phyloP scores from a whole-genome alignment of 1,140 invertebrate species.

The Hylaeus volcanicus region DNA sequence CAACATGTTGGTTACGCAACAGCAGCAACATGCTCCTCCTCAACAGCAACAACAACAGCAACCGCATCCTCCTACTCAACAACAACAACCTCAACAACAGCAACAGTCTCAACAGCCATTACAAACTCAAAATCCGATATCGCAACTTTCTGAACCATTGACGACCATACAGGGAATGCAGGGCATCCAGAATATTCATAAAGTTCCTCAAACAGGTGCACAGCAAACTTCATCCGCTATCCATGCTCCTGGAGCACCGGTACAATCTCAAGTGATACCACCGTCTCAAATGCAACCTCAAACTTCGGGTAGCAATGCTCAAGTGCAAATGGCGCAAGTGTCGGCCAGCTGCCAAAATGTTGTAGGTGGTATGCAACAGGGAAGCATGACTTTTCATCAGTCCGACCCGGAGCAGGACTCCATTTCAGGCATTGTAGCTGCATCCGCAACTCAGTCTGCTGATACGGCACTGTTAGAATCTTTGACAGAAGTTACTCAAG shows the following conservation, averaged over 20 bases:
- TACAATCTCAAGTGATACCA: slow-evolving; percentile 67
- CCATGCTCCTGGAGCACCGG: slow-evolving; percentile 63
- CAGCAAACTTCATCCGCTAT: slow-evolving; percentile 68
- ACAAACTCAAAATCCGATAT: slow-evolving; percentile 61
- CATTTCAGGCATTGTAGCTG: slow-evolving; percentile 66
- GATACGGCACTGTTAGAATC: slow-evolving; percentile 78
- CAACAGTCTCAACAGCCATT: slow-evolving; percentile 57
- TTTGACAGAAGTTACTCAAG: slow-evolving; percentile 78
- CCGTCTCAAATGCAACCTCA: slow-evolving; percentile 65
- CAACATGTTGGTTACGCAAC: slow-evolving; percentile 69
- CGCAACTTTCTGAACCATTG: slow-evolving; percentile 72
- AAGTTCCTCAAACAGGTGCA: slow-evolving; percentile 75
- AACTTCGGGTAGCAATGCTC: slow-evolving; percentile 57
- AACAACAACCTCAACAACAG: slow-evolving; percentile 53
- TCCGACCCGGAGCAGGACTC: slow-evolving; percentile 78
- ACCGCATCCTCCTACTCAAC: slow-evolving; percentile 28
- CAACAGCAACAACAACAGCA: slow-evolving; percentile 31
- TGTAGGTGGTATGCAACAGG: slow-evolving; percentile 59
- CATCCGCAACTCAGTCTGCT: slow-evolving; percentile 62
- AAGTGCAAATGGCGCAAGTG: slow-evolving; percentile 74
- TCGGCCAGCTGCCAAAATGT: slow-evolving; percentile 68
- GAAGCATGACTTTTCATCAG: slow-evolving; percentile 70
- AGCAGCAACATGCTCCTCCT: slow-evolving; percentile 46
- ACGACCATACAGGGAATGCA: slow-evolving; percentile 73
- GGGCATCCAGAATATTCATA: slow-evolving; percentile 76